Evolutionary conservation across 2,888 invertebrate species (phyloP).

Genomic region (Tryphoninae sp.): DNA sequence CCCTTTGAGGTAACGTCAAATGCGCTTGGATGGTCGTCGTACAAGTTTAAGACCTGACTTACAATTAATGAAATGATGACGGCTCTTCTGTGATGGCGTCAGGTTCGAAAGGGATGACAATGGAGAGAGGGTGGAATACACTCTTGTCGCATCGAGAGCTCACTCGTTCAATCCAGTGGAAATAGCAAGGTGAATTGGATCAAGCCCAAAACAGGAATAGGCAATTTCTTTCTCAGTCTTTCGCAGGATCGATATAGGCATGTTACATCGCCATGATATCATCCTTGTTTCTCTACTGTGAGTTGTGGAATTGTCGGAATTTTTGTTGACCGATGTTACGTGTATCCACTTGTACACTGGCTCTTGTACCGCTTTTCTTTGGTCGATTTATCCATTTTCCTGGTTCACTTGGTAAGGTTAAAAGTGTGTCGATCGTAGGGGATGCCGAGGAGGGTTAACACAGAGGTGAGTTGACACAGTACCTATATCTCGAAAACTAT

Average conservation of each 20-base stretch:
- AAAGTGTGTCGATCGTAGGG: constrained; percentile 1
- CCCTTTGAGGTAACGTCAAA: too few species aligned
- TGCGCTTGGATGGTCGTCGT: too few species aligned
- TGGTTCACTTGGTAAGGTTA: background rate
- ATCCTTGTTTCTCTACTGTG: background rate
- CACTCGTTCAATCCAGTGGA: constrained; percentile 22
- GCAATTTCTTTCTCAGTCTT: constrained; percentile 30
- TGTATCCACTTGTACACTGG: background rate
- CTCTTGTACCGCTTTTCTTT: background rate
- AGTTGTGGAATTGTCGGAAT: constrained; percentile 15
- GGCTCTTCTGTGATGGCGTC: background rate
- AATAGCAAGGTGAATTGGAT: constrained; percentile 49
- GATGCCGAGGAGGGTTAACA: too few species aligned
- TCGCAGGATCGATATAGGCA: background rate
- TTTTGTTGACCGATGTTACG: constrained; percentile 26
- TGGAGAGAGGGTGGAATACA: background rate
- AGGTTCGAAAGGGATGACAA: background rate
- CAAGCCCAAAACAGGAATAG: constrained; percentile 40
- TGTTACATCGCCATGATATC: background rate
- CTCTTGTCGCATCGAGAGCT: constrained; percentile 13
- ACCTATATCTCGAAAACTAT: too few species aligned
- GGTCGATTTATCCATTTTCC: constrained; percentile 17
- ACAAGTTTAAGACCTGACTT: too few species aligned
- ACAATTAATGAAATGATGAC: too few species aligned
- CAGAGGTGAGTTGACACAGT: too few species aligned